Conservation (phyloP, 2,797 vertebrate genomes). For the Nyctalus aviator region DNA sequence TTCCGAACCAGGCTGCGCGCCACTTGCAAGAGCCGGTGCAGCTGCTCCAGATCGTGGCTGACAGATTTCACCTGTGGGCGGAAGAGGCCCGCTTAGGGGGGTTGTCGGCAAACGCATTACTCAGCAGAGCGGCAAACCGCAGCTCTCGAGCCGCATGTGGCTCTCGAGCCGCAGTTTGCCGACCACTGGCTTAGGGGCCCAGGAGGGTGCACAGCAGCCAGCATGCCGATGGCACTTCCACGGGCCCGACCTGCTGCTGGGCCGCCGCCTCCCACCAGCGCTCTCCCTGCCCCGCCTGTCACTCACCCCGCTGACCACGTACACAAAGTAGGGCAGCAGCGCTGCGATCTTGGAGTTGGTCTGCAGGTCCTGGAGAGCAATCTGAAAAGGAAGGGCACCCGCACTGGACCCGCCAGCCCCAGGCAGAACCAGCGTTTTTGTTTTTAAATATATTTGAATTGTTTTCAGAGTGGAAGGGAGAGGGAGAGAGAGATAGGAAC, state of each 20-base stretch:
- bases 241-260: too few relatives aligned
- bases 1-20: slow-evolving; percentile 95
- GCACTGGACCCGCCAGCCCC: background rate
- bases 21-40: slow-evolving; percentile 94
- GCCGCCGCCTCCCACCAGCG: background rate
- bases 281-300: background rate
- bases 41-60: slow-evolving; percentile 96
- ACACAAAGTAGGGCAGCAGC: slow-evolving; percentile 96
- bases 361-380: slow-evolving; percentile 95
- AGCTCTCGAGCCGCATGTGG: too few relatives aligned
- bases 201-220: background rate
- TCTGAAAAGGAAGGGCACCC: slow-evolving; percentile 82
- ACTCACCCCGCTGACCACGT: slow-evolving; percentile 96
- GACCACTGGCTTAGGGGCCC: background rate
- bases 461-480: background rate
- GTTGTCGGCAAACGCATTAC: too few relatives aligned
- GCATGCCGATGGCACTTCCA: too few relatives aligned
- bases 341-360: slow-evolving; percentile 97
- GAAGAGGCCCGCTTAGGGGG: background rate
- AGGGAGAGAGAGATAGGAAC: background rate
- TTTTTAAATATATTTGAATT: too few relatives aligned
- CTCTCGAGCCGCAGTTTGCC: too few relatives aligned
- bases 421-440: background rate
- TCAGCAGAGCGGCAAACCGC: too few relatives aligned
- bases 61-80: slow-evolving; percentile 94